Evolutionary conservation across 2,888 invertebrate genomes (phyloP).

Genomic region (Ophonus ardosiacus): DNA sequence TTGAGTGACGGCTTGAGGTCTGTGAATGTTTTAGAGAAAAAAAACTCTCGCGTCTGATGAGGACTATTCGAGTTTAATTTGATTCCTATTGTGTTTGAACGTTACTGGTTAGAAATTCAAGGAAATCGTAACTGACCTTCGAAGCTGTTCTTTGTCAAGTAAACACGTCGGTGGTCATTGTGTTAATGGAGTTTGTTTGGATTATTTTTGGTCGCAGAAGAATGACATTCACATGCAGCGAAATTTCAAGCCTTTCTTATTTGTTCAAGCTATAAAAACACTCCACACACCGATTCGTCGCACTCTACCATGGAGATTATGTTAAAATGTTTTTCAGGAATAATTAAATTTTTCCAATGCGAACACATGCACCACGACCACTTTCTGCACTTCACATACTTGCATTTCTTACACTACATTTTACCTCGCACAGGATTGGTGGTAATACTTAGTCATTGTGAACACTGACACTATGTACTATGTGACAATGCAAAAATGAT

Average conservation of each 20-base stretch:
- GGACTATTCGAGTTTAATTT: slow-evolving; percentile 56
- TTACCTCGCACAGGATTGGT: background rate
- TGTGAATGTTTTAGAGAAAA: slow-evolving; percentile 30
- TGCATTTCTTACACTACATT: background rate
- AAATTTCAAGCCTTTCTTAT: slow-evolving; percentile 30
- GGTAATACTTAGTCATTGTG: too few species aligned
- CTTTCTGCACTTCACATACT: background rate
- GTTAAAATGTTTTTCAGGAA: background rate
- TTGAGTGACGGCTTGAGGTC: slow-evolving; percentile 22
- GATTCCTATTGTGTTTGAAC: slow-evolving; percentile 59
- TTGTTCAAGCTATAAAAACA: slow-evolving; percentile 13
- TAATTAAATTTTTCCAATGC: background rate
- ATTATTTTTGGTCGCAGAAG: slow-evolving; percentile 15
- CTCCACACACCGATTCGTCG: background rate
- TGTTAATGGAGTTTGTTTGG: slow-evolving; percentile 34
- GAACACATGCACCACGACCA: background rate
- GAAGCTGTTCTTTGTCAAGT: slow-evolving; percentile 28
- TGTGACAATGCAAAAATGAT: too few species aligned
- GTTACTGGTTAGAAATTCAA: slow-evolving; percentile 55
- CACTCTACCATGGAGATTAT: background rate
- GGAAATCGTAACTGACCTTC: slow-evolving; percentile 54
- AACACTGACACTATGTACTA: too few species aligned
- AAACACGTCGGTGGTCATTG: slow-evolving; percentile 17
- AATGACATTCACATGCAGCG: slow-evolving; percentile 32
- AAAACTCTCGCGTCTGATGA: slow-evolving; percentile 37